phyloP scores from a whole-genome alignment of 2,113 vertebrate genomes.

The Cebus imitator region DNA sequence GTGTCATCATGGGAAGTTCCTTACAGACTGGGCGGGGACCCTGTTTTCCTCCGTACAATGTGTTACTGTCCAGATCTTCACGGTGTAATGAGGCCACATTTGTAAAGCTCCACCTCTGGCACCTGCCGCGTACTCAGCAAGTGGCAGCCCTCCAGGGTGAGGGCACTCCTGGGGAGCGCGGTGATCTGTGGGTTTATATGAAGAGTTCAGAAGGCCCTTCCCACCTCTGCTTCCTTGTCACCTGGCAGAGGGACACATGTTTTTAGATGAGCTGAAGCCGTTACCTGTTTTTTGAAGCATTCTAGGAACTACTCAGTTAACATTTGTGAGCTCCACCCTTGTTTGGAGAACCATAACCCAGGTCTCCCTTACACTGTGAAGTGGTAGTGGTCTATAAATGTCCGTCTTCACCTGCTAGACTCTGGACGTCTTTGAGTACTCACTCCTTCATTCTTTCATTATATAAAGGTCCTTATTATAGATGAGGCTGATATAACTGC shows the following conservation, averaged over 20 bases:
- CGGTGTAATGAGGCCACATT: rapidly evolving
- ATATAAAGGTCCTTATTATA: neutral
- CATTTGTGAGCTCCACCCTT: neutral
- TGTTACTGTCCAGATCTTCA: neutral
- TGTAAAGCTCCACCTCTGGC: neutral
- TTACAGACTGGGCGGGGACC: neutral
- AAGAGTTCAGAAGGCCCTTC: neutral
- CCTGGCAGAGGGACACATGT: neutral
- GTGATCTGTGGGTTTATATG: neutral
- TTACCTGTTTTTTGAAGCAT: neutral
- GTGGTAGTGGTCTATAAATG: neutral
- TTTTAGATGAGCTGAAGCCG: neutral
- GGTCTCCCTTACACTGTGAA: neutral
- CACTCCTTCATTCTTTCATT: neutral
- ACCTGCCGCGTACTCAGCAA: neutral
- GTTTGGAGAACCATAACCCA: neutral
- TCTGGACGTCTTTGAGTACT: neutral
- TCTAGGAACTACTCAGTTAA: neutral
- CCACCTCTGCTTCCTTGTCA: neutral
- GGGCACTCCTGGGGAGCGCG: neutral
- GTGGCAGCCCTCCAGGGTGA: neutral
- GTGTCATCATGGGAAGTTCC: neutral
- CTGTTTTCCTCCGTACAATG: neutral
- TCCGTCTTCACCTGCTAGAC: neutral
- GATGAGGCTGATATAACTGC: neutral